phyloP scores from a whole-genome alignment of 2,797 vertebrate genomes.

The Chelon auratus region DNA sequence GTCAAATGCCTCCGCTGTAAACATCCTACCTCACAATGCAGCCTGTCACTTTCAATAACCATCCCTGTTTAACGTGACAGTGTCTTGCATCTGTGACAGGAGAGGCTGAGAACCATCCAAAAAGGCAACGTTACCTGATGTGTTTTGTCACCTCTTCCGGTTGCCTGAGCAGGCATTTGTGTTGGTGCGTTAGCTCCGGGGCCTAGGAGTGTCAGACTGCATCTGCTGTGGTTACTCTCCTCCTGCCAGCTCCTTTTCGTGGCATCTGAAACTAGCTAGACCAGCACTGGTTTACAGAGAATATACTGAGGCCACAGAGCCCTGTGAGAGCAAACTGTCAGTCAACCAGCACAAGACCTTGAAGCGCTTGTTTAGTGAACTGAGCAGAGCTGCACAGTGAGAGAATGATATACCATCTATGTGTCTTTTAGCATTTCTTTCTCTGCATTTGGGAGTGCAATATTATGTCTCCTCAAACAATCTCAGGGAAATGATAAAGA shows the following conservation, averaged over 20 bases:
- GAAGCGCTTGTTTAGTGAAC: constrained; percentile 76
- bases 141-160: constrained; percentile 88
- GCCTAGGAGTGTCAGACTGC: constrained; percentile 83
- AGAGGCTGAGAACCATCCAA: constrained; percentile 79
- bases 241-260: constrained; percentile 81
- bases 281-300: constrained; percentile 85
- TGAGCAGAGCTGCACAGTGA: constrained; percentile 43
- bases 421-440: constrained; percentile 29
- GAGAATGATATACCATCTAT: constrained; percentile 27
- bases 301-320: constrained; percentile 84
- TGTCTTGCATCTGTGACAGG: constrained; percentile 78
- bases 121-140: constrained; percentile 86
- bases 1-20: constrained; percentile 57
- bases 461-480: constrained; percentile 9
- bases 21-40: constrained; percentile 45
- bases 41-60: constrained; percentile 82
- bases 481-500: constrained; percentile 16
- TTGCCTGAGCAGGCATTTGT: constrained; percentile 84
- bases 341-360: constrained; percentile 74
- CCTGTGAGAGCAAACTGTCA: constrained; percentile 82
- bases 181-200: constrained; percentile 80
- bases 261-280: constrained; percentile 89
- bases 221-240: constrained; percentile 85
- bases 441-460: constrained; percentile 15
- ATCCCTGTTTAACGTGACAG: constrained; percentile 65